Evolutionary conservation across 2,888 invertebrate species (phyloP).

Genomic region (Drosophila atripex): DNA sequence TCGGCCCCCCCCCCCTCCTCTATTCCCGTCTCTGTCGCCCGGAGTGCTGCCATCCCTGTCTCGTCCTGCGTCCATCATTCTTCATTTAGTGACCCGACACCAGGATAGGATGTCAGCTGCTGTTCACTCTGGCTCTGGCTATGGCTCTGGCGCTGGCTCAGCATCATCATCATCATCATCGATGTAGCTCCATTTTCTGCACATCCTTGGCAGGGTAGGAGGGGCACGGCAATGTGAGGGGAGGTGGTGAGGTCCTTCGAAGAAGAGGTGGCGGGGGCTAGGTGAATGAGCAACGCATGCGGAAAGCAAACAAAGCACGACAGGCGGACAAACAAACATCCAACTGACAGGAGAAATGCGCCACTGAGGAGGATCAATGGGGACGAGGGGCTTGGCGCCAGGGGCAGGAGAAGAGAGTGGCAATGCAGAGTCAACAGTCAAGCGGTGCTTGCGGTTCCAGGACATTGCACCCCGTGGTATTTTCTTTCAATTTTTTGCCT

Average conservation of each 20-base stretch:
- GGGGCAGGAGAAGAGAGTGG: not conserved
- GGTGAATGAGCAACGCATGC: conserved; percentile 56
- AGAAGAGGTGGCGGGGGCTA: conserved; percentile 19
- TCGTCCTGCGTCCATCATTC: conserved; percentile 68
- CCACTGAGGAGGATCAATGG: conserved; percentile 43
- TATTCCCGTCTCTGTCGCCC: conserved; percentile 5
- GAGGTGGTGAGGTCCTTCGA: conserved; percentile 13
- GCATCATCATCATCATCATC: conserved; percentile 46
- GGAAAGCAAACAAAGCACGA: conserved; percentile 74
- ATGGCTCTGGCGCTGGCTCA: conserved; percentile 21
- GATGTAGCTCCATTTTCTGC: conserved; percentile 50
- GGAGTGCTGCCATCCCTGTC: conserved; percentile 10
- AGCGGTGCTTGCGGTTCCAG: conserved; percentile 57
- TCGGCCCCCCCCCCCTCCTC: not conserved
- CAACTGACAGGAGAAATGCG: conserved; percentile 49
- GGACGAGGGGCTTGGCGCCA: conserved; percentile 10
- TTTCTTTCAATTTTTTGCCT: conserved; percentile 32
- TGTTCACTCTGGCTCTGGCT: conserved; percentile 46
- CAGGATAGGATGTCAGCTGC: conserved; percentile 69
- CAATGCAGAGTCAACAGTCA: conserved; percentile 65
- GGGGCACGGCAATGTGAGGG: too few relatives aligned
- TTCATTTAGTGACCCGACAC: conserved; percentile 77
- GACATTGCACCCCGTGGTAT: conserved; percentile 63
- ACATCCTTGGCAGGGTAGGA: not conserved
- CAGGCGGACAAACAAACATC: conserved; percentile 67